Conservation (phyloP, 37 sponge, comb jelly and placozoan genomes). For the Hexactinellida sp. region DNA sequence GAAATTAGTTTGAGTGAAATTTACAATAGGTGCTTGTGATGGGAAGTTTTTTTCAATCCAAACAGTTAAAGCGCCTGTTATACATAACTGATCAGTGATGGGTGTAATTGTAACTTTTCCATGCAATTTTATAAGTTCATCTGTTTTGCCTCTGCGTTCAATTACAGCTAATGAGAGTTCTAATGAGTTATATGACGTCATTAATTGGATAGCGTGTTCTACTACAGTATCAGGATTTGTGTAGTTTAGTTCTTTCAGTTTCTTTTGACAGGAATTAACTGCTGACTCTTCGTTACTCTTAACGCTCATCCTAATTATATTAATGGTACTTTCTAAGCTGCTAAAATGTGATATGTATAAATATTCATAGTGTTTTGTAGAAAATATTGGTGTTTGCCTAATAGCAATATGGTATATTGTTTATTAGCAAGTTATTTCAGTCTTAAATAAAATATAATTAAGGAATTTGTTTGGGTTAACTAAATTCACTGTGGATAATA, state of each 20-base stretch:
- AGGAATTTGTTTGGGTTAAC: too few relatives aligned
- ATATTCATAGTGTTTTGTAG: too few relatives aligned
- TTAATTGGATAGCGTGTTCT: neutral
- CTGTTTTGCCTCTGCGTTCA: neutral
- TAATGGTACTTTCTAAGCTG: too few relatives aligned
- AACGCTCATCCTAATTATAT: neutral
- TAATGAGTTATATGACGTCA: neutral
- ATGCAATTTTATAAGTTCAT: neutral
- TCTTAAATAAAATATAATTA: too few relatives aligned
- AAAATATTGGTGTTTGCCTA: too few relatives aligned
- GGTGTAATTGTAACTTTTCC: neutral
- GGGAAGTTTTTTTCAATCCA: conserved; percentile 14
- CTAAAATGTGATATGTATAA: too few relatives aligned
- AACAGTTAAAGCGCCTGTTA: neutral
- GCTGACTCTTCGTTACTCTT: neutral
- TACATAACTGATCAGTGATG: neutral
- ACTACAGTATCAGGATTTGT: neutral
- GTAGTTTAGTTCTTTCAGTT: neutral
- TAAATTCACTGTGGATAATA: too few relatives aligned
- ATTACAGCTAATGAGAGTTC: neutral
- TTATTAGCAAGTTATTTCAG: too few relatives aligned
- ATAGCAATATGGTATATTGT: too few relatives aligned
- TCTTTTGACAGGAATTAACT: neutral
- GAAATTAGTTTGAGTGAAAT: neutral
- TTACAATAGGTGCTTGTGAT: neutral